Conservation (phyloP, 2,888 invertebrate genomes). For the Apamea epomidion region DNA sequence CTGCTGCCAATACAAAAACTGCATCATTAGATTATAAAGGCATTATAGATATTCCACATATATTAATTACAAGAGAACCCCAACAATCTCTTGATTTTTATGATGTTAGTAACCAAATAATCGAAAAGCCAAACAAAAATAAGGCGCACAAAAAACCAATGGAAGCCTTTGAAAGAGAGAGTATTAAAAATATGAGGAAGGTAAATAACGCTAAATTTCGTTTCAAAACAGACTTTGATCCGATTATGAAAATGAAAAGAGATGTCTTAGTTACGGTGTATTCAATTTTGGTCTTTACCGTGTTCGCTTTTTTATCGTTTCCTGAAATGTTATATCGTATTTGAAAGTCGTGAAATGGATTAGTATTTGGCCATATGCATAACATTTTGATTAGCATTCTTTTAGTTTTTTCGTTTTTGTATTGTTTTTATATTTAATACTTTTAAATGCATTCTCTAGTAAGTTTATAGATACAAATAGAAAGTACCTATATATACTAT, state of each 20-base stretch:
- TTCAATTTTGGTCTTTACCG: constrained; percentile 84
- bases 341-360: constrained; percentile 19
- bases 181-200: constrained; percentile 46
- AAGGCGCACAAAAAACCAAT: constrained; percentile 38
- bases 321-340: constrained; percentile 74
- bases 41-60: constrained; percentile 65
- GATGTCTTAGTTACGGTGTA: constrained; percentile 86
- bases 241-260: constrained; percentile 81
- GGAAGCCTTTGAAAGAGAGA: constrained; percentile 43
- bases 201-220: constrained; percentile 45
- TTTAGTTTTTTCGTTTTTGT: background rate
- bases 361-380: constrained; percentile 10
- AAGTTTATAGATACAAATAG: constrained; percentile 10
- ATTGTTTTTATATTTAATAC: background rate
- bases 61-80: constrained; percentile 34
- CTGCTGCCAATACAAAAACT: constrained; percentile 64
- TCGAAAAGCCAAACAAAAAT: constrained; percentile 47
- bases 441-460: constrained; percentile 22
- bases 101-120: constrained; percentile 44
- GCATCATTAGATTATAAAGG: constrained; percentile 57
- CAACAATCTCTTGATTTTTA: constrained; percentile 34
- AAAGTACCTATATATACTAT: background rate
- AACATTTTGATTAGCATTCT: constrained; percentile 2
- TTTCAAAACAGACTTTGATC: constrained; percentile 71
- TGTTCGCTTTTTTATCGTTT: constrained; percentile 85